Evolutionary conservation across 2,113 vertebrate species (phyloP), one percentile per base, ranked within the genome.

Genomic region (Burhinus oedicnemus): DNA sequence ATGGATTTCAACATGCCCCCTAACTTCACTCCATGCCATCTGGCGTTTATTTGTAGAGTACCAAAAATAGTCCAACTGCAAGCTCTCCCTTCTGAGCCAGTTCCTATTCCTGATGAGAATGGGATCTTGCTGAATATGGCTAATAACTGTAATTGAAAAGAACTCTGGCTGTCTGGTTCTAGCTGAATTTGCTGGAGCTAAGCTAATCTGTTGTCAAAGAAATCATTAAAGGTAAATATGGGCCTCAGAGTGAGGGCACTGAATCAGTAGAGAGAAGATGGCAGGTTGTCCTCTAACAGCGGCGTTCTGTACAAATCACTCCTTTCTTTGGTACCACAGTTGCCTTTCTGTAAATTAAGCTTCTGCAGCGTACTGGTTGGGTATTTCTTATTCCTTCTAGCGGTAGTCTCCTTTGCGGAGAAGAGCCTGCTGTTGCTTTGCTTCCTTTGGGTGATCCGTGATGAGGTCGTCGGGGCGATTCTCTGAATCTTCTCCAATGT

Each of bases 61-160:
- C 89, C 84, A 65, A 62, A 97, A 97, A 95, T 70, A 97, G 89
- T 82, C 76, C 64, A 52, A 27, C 80, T 82, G 65, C 83, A 89
- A 89, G 66, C 72, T 74, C 83, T 71, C 69, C 92, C 90, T 87
- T 70, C 72, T 62, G 87, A 97, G 83, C 89, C 87, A 82, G 92
- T 95, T 87, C 8, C 95, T 93, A 49, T 78, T 98, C 96, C 96
- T 42, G 81, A 15, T 68, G 44, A 83, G 74, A 82, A 66, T 14
- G 92, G 82, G 95, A 89, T 95, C 96, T 91, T 87, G 83, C 90
- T 97, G 94, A 87, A 85, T 87, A 75, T 82, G 89, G 89, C 91
- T 94, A 91, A n/a, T 74, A 74, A 82, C 69, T 57, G 95, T 45
- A 32, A 80, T 61, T 88, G 93, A 55, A 45, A 83, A 84, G 96